Conservation (phyloP, 2,888 invertebrate species). For the Ceraclea dissimilis region DNA sequence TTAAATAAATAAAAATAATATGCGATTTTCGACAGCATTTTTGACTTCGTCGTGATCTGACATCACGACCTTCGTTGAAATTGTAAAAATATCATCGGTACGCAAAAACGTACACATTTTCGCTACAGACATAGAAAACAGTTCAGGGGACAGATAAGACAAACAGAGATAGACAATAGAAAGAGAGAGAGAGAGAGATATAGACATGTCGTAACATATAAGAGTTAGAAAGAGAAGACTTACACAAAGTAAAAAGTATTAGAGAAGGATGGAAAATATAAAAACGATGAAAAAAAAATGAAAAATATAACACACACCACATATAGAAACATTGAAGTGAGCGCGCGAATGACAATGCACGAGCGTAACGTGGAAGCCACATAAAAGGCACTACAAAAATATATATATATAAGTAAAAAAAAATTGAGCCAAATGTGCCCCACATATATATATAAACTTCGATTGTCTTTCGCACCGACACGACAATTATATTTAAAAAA, state of each 20-base stretch:
- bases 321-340: too few relatives aligned
- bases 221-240: background rate
- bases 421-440: too few relatives aligned
- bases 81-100: background rate
- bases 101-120: constrained; percentile 4
- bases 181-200: constrained; percentile 6
- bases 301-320: background rate
- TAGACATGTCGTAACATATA: background rate
- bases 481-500: too few relatives aligned
- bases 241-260: background rate
- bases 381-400: too few relatives aligned
- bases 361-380: too few relatives aligned
- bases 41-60: background rate
- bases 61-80: background rate
- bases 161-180: too few relatives aligned
- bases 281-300: too few relatives aligned
- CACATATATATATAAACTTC: too few relatives aligned
- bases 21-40: constrained; percentile 3
- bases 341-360: too few relatives aligned
- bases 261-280: background rate
- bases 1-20: background rate
- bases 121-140: constrained; percentile 15
- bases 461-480: too few relatives aligned
- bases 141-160: constrained; percentile 3
- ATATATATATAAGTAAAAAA: too few relatives aligned